phyloP scores from a whole-genome alignment of 2,797 vertebrate genomes.

The Melanotaenia parkinsoni region DNA sequence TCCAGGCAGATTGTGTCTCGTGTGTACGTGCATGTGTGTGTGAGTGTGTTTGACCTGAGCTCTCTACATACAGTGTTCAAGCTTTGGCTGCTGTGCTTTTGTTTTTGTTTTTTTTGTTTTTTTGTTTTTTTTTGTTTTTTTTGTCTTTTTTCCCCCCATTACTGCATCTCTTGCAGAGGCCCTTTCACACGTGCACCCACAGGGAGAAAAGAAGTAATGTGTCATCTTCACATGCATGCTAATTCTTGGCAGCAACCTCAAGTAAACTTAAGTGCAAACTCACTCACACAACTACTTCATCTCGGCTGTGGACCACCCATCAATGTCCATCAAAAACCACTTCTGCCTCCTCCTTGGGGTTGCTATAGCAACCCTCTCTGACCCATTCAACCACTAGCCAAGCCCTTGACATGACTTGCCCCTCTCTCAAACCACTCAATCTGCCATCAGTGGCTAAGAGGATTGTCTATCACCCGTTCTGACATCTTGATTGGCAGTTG shows the following conservation, averaged over 20 bases:
- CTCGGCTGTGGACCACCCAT: slow-evolving; percentile 42
- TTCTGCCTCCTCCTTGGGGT: slow-evolving; percentile 42
- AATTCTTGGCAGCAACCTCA: background rate
- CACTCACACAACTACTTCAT: slow-evolving; percentile 29
- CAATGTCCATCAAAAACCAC: slow-evolving; percentile 55
- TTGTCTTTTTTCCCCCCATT: slow-evolving; percentile 6
- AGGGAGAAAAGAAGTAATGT: slow-evolving; percentile 2
- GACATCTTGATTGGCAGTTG: slow-evolving; percentile 67
- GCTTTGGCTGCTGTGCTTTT: slow-evolving; percentile 41
- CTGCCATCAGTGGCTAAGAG: slow-evolving; percentile 64
- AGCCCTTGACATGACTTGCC: slow-evolving; percentile 70
- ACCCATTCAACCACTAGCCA: slow-evolving; percentile 39
- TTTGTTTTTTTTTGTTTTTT: background rate
- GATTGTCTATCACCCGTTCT: slow-evolving; percentile 59
- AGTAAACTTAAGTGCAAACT: slow-evolving; percentile 5
- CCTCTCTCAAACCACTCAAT: slow-evolving; percentile 60
- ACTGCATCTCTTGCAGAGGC: slow-evolving; percentile 16
- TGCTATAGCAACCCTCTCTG: slow-evolving; percentile 65
- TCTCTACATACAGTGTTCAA: slow-evolving; percentile 37
- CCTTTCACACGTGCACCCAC: slow-evolving; percentile 9
- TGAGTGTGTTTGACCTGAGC: slow-evolving; percentile 43
- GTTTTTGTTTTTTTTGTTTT: background rate
- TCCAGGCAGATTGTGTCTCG: slow-evolving; percentile 39
- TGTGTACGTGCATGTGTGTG: slow-evolving; percentile 26
- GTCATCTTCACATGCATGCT: slow-evolving; percentile 35